A percentile compares a stretch with the other conserved stretches of the same genome.
Conservation (phyloP, 2,113 vertebrate species). For the Trematocara stigmaticum region DNA sequence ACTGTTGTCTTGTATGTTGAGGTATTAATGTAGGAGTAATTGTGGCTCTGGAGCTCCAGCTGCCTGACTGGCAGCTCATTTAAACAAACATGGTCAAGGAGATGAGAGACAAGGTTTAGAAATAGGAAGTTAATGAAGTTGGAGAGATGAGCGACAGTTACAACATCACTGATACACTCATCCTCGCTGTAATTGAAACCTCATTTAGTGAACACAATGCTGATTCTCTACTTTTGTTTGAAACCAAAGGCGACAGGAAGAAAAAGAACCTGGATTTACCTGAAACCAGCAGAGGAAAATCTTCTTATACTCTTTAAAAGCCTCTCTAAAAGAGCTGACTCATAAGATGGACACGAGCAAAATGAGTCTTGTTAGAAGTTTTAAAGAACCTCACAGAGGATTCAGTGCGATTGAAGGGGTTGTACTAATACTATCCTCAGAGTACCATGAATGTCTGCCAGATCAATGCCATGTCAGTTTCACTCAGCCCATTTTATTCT, state of each 20-base stretch:
- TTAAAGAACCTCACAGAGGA: not conserved
- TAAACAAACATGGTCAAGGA: slow-evolving; percentile 42
- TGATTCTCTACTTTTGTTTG: not conserved
- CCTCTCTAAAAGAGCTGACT: not conserved
- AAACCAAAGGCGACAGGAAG: not conserved
- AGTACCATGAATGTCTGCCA: not conserved
- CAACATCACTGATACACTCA: not conserved
- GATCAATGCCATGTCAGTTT: not conserved
- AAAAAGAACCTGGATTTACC: not conserved
- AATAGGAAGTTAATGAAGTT: slow-evolving; percentile 47
- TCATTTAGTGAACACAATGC: slow-evolving; percentile 4
- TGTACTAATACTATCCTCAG: not conserved
- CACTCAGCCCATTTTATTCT: not conserved
- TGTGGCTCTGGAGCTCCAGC: not conserved
- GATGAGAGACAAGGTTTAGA: slow-evolving; percentile 13
- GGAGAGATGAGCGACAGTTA: slow-evolving; percentile 33
- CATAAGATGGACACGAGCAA: not conserved
- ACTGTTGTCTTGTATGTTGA: not conserved
- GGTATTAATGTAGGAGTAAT: slow-evolving; percentile 35
- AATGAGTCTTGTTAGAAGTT: not conserved
- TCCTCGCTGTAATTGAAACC: slow-evolving; percentile 23
- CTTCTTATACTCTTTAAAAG: not conserved
- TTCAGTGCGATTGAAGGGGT: not conserved
- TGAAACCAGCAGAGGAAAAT: not conserved
- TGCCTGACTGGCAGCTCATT: slow-evolving; percentile 50